Conservation (phyloP, 2,888 invertebrate species). For the Leptinotarsa peninsularis region DNA sequence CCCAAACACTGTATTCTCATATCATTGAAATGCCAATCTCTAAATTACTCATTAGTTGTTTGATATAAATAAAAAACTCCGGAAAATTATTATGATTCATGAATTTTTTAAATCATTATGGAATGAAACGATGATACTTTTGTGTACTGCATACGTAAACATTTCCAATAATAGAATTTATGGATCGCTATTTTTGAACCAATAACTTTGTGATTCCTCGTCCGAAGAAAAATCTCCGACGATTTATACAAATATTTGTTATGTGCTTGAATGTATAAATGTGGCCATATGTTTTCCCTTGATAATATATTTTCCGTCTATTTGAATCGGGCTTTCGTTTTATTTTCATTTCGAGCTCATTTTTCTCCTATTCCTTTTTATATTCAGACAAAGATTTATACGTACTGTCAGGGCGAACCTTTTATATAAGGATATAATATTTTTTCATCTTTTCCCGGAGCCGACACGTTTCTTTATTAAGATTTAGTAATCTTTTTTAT, state of each 20-base stretch:
- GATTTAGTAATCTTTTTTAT: slow-evolving; percentile 59
- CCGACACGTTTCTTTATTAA: slow-evolving; percentile 55
- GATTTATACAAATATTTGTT: slow-evolving; percentile 49
- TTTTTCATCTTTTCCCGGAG: slow-evolving; percentile 60
- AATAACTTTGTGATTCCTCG: slow-evolving; percentile 24
- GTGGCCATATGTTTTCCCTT: slow-evolving; percentile 58
- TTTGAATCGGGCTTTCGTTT: slow-evolving; percentile 64
- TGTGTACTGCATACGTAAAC: background rate
- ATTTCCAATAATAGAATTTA: background rate
- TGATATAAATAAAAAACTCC: too few relatives aligned
- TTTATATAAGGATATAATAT: slow-evolving; percentile 66
- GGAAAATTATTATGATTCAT: too few relatives aligned
- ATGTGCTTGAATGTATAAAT: slow-evolving; percentile 52
- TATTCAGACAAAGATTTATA: slow-evolving; percentile 67
- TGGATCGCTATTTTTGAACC: slow-evolving; percentile 20
- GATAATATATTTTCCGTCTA: slow-evolving; percentile 65
- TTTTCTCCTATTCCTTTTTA: slow-evolving; percentile 66
- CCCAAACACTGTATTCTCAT: too few relatives aligned
- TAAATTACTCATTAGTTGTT: too few relatives aligned
- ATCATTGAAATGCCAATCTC: too few relatives aligned
- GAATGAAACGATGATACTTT: background rate
- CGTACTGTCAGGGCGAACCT: slow-evolving; percentile 62
- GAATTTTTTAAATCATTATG: background rate
- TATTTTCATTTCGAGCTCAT: slow-evolving; percentile 66
- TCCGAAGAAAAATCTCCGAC: slow-evolving; percentile 24